Evolutionary conservation across 1,140 invertebrate genomes (phyloP), one percentile per base, ranked within the genome.

Genomic region (Whitmania pigra): DNA sequence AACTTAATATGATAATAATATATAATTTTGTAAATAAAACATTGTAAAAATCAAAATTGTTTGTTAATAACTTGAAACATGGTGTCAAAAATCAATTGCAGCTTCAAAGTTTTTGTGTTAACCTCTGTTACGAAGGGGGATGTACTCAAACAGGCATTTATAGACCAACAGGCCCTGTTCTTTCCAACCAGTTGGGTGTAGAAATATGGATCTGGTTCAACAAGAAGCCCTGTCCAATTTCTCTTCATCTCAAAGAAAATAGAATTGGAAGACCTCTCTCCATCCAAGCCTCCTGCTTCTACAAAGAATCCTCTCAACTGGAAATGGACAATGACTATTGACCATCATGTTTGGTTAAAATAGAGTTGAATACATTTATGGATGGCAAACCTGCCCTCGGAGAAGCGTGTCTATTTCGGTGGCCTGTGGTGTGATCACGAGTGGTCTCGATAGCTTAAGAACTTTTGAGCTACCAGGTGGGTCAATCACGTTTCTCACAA

Each of bases 241-340:
- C 71, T 74, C 13, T 74, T 29, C 55, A 74, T 73, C 67, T 81
- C 80, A 43, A 81, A 74, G 36, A 73, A 66, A 9, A 81, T 72
- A 4, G 79, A 77, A 72, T 80, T 81, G 36, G 80, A 80, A 9
- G 73, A 53, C 17, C 75, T 77, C 74, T 80, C 78, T 11, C 80
- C 83, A 73, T 86, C 81, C 13, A 86, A 76, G 75, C 85, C 86
- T 67, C 80, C 80, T 27, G 85, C 85, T 77, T 86, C 85, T 4
- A 86, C 78, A 74, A 79, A 80, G 71, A 79, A 85, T 25, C 84
- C 84, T 36, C 75, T 71, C 40, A 40, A 2, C 31, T 36, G 31
- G 31, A 6, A 36, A 36, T 36, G 31, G 31, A 36, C 31, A 6
- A 36, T 36, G 31, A 6, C 6, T 36, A 2, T 36, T 36, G 31